These are phyloP conservation scores for Medauroidea extradentata DNA, from an alignment of 1,140 invertebrate species.

Conservation along the genomic window DNA sequence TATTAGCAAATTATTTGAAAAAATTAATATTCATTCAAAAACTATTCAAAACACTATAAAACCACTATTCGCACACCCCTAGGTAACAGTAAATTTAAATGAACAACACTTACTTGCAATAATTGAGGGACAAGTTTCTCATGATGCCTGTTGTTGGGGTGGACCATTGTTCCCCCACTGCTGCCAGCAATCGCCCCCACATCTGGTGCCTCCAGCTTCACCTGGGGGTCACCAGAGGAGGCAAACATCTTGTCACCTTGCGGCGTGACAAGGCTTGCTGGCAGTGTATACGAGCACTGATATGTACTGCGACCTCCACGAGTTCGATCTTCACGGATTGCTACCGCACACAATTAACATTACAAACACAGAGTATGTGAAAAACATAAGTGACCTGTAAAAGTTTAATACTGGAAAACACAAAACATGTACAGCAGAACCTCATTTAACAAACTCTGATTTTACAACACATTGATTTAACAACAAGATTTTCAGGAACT, in stretches of 20 bases:
- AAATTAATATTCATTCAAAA: too few relatives aligned
- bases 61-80: too few relatives aligned
- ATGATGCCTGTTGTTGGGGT: conserved; percentile 17
- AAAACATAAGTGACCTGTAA: too few relatives aligned
- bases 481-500: too few relatives aligned
- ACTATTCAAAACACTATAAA: too few relatives aligned
- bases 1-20: too few relatives aligned
- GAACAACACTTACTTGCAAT: conserved; percentile 45
- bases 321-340: conserved; percentile 90
- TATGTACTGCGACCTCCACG: conserved; percentile 93
- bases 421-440: too few relatives aligned
- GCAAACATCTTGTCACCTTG: conserved; percentile 10
- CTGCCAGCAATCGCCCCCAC: conserved; percentile 25
- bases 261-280: conserved; percentile 43
- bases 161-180: conserved; percentile 27
- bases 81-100: background rate
- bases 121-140: conserved; percentile 47
- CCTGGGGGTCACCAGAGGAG: conserved; percentile 23
- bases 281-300: conserved; percentile 85
- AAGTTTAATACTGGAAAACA: too few relatives aligned
- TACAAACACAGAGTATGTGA: too few relatives aligned
- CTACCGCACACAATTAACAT: conserved; percentile 51
- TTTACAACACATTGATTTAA: too few relatives aligned
- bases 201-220: conserved; percentile 27
- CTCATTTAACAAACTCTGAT: too few relatives aligned